phyloP scores from a whole-genome alignment of 2,113 vertebrate species.

The Gallinago undulata region DNA sequence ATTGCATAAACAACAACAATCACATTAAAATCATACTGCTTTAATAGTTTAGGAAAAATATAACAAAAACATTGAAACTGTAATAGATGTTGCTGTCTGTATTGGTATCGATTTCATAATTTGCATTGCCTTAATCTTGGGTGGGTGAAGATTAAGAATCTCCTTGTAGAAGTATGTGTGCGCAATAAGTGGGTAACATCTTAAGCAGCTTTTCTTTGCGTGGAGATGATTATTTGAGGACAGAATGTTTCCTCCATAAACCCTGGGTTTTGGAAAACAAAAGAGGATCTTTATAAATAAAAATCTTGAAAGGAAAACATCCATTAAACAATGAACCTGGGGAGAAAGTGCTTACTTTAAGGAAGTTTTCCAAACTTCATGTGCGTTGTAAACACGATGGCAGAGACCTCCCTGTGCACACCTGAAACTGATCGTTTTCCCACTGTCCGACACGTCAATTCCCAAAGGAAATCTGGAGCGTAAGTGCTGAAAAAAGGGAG shows the following conservation, averaged over 20 bases:
- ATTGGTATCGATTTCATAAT: slow-evolving; percentile 51
- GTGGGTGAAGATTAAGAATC: slow-evolving; percentile 66
- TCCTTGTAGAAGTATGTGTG: neutral
- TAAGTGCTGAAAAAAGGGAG: neutral
- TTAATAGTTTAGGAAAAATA: slow-evolving; percentile 22
- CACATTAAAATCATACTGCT: slow-evolving; percentile 7
- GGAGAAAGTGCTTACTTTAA: neutral
- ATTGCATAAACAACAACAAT: slow-evolving; percentile 17
- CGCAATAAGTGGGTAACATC: neutral
- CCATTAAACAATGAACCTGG: neutral
- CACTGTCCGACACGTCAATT: neutral
- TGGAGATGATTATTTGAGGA: slow-evolving; percentile 6
- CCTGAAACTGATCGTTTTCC: neutral
- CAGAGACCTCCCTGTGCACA: neutral
- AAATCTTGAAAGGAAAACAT: neutral
- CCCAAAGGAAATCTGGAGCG: neutral
- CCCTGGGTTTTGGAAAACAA: neutral
- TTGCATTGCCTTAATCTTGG: slow-evolving; percentile 64
- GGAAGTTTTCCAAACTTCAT: neutral
- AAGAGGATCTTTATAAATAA: neutral
- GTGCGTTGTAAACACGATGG: neutral
- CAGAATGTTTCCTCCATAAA: slow-evolving; percentile 1
- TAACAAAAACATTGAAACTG: slow-evolving; percentile 33
- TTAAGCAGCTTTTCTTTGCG: slow-evolving; percentile 10
- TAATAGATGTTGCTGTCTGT: slow-evolving; percentile 50